Evolutionary conservation across 2,888 invertebrate species (phyloP).

Genomic region (Lasioglossum morio): DNA sequence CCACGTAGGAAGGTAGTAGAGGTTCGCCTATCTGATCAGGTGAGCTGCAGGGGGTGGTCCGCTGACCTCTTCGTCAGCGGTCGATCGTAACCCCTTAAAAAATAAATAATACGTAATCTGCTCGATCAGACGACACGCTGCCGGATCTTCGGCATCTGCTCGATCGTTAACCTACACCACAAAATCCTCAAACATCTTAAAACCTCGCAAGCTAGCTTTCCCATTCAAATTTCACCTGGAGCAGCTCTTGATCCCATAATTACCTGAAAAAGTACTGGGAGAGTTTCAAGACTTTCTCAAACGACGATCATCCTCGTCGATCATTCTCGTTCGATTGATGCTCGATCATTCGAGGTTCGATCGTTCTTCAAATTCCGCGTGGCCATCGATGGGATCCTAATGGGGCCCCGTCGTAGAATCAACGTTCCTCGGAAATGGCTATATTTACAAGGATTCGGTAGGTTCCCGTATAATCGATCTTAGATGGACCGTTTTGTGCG

Average conservation of each 20-base stretch:
- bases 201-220: not conserved
- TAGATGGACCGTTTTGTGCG: conserved; percentile 56
- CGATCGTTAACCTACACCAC: conserved; percentile 13
- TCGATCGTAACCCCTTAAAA: conserved; percentile 79
- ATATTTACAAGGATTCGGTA: conserved; percentile 21
- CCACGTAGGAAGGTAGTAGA: conserved; percentile 39
- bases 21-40: conserved; percentile 74
- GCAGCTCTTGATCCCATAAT: not conserved
- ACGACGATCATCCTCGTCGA: not conserved
- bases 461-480: conserved; percentile 59
- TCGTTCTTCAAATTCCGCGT: conserved; percentile 10
- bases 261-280: not conserved
- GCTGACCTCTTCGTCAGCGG: conserved; percentile 61
- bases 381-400: conserved; percentile 15
- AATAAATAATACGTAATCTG: conserved; percentile 79
- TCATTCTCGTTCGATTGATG: not conserved
- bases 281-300: not conserved
- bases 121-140: conserved; percentile 71
- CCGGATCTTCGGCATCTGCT: conserved; percentile 61
- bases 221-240: not conserved
- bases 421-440: conserved; percentile 20
- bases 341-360: conserved; percentile 21
- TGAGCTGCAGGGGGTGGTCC: conserved; percentile 69
- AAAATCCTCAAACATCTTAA: not conserved
- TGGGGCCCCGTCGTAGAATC: not conserved